A percentile compares a stretch with the other conserved stretches of the same genome.
Evolutionary conservation across 2,113 vertebrate genomes (phyloP).

Genomic region (Cnemophilus loriae): DNA sequence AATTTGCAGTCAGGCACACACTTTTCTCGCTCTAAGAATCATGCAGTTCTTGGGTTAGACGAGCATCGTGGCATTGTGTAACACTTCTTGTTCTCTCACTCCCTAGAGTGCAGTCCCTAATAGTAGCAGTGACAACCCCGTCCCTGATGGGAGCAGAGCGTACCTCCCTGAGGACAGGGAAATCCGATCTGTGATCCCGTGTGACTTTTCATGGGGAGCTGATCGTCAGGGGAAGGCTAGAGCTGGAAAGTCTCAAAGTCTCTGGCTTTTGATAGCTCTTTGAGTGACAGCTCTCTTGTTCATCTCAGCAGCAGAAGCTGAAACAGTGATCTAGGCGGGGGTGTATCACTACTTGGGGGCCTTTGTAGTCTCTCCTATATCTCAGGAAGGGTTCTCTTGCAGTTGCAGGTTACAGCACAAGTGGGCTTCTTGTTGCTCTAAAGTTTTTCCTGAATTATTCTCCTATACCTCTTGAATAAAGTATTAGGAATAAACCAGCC

Average conservation of each 20-base stretch:
- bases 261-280: neutral
- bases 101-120: neutral
- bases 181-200: neutral
- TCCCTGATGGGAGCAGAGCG: neutral
- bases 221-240: neutral
- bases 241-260: neutral
- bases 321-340: neutral
- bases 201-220: neutral
- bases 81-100: neutral
- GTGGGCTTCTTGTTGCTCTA: neutral
- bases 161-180: neutral
- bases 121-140: neutral
- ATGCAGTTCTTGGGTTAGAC: neutral
- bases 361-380: neutral
- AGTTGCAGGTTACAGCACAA: neutral
- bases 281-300: neutral
- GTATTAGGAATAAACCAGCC: neutral
- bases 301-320: neutral
- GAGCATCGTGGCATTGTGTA: neutral
- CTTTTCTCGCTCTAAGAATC: neutral
- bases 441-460: neutral
- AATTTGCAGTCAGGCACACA: neutral
- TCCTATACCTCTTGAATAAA: neutral
- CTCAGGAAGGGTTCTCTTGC: fast-evolving
- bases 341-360: neutral